phyloP scores from a whole-genome alignment of 2,113 vertebrate genomes.

The Lampris incognitus region DNA sequence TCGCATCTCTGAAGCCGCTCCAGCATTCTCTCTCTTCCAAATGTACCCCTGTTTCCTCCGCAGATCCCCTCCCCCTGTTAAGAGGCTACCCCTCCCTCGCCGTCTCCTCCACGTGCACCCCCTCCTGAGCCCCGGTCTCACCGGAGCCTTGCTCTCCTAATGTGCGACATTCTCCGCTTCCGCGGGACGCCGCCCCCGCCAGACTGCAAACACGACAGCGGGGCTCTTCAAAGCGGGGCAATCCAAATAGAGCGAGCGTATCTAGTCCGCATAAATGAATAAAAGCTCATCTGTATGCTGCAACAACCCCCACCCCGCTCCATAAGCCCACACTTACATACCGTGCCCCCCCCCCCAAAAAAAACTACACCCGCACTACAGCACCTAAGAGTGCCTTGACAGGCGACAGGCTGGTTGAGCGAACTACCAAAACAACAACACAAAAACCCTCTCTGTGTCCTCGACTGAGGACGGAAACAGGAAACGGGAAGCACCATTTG shows the following conservation, averaged over 20 bases:
- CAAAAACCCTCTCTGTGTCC: slow-evolving; percentile 51
- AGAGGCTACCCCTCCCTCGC: slow-evolving; percentile 12
- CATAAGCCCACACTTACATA: slow-evolving; percentile 31
- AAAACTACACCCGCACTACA: slow-evolving; percentile 40
- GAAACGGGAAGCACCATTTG: slow-evolving; percentile 42
- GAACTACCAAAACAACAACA: slow-evolving; percentile 55
- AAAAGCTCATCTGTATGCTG: slow-evolving; percentile 16
- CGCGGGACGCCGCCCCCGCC: slow-evolving; percentile 24
- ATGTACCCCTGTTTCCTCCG: not conserved
- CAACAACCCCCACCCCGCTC: not conserved
- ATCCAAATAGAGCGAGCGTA: slow-evolving; percentile 44
- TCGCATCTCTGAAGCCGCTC: slow-evolving; percentile 20
- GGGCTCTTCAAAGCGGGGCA: slow-evolving; percentile 42
- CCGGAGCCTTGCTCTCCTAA: slow-evolving; percentile 56
- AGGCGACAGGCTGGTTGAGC: slow-evolving; percentile 25
- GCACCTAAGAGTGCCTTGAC: slow-evolving; percentile 15
- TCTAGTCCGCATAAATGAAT: slow-evolving; percentile 58
- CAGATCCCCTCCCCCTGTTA: slow-evolving; percentile 19
- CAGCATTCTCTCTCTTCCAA: slow-evolving; percentile 6
- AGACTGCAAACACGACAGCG: slow-evolving; percentile 16
- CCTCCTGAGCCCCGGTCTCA: slow-evolving; percentile 26
- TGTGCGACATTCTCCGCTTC: slow-evolving; percentile 57
- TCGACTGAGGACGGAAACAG: slow-evolving; percentile 59
- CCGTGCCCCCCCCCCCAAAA: slow-evolving; percentile 11
- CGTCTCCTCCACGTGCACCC: slow-evolving; percentile 17